These are phyloP conservation scores for Ara ararauna DNA, from an alignment of 2,797 vertebrate genomes.

Conservation along the genomic window DNA sequence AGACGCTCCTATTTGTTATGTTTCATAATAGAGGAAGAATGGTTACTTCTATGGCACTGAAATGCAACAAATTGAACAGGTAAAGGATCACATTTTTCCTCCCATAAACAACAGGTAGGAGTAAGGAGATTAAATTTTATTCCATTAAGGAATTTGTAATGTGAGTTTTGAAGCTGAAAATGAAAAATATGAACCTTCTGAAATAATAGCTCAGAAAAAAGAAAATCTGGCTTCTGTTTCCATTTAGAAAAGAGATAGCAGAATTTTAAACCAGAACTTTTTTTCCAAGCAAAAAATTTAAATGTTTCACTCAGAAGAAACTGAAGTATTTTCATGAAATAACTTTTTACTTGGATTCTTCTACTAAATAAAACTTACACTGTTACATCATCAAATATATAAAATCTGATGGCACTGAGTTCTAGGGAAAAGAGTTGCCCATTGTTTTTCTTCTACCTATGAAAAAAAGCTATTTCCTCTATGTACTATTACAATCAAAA, in stretches of 20 bases:
- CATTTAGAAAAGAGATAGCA: not conserved
- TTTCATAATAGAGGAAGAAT: not conserved
- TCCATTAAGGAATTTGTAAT: not conserved
- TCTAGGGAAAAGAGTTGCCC: not conserved
- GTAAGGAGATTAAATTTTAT: not conserved
- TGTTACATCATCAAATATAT: not conserved
- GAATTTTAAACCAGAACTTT: not conserved
- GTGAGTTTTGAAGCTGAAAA: not conserved
- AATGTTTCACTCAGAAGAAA: not conserved
- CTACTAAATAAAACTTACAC: not conserved
- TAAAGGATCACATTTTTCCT: not conserved
- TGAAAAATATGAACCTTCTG: not conserved
- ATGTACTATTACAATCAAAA: not conserved
- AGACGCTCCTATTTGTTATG: not conserved
- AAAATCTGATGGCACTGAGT: not conserved
- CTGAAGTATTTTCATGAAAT: not conserved
- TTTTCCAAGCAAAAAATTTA: not conserved
- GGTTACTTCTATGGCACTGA: not conserved
- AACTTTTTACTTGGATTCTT: not conserved
- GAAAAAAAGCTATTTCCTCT: not conserved
- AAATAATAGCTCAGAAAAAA: not conserved
- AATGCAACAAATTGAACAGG: not conserved
- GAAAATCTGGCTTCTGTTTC: not conserved
- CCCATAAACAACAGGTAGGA: not conserved
- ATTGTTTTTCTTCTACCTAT: not conserved